These are phyloP conservation scores for Polydrusus cervinus DNA, from an alignment of 2,888 invertebrate genomes.

Conservation along the genomic window DNA sequence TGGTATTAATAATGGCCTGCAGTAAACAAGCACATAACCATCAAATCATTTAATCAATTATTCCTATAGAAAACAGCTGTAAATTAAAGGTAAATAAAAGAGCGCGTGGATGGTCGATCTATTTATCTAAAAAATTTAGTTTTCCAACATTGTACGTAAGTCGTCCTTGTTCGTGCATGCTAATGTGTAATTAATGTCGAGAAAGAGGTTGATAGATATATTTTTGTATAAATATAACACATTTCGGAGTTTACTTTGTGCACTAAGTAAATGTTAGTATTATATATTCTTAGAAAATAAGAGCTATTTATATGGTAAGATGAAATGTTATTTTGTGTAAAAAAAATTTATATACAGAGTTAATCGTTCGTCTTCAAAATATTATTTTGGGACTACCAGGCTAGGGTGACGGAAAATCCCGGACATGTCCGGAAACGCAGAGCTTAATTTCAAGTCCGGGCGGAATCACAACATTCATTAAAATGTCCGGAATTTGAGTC, in stretches of 20 bases:
- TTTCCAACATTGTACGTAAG: neutral
- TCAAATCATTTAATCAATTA: neutral
- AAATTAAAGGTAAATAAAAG: slow-evolving; percentile 18
- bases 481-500: too few species aligned
- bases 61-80: neutral
- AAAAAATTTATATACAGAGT: neutral
- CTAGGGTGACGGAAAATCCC: too few species aligned
- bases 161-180: neutral
- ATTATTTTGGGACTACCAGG: too few species aligned
- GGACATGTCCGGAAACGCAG: too few species aligned
- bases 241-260: slow-evolving; percentile 1
- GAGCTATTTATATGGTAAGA: neutral
- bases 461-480: too few species aligned
- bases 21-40: slow-evolving; percentile 3
- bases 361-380: too few species aligned
- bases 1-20: neutral
- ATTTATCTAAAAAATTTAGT: neutral
- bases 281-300: neutral
- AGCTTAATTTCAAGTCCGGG: too few species aligned
- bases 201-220: neutral
- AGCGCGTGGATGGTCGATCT: neutral
- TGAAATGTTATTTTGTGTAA: neutral
- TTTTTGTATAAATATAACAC: neutral
- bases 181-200: slow-evolving; percentile 1
- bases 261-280: neutral